Evolutionary conservation across 2,113 vertebrate species (phyloP), one percentile per base, ranked within the genome.

Genomic region (Embiotoca jacksoni): DNA sequence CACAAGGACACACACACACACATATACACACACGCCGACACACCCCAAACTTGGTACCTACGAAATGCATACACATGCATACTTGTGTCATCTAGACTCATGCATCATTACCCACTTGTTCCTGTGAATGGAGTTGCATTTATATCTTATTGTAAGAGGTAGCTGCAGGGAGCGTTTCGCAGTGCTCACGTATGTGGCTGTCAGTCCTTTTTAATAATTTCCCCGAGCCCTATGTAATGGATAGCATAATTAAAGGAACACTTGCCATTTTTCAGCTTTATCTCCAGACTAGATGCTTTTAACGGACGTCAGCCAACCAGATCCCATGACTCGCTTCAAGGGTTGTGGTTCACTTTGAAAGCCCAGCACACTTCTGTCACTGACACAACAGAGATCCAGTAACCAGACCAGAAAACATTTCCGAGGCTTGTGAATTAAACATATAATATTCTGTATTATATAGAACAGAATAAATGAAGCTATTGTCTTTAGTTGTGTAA

Each of bases 231-330:
- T 56, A 65, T 90, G 84, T 89, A 91, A 91, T 60, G 3, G 88
- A 91, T 89, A 90, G 83, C 79, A 65, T 89, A 90, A 83, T 91
- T 88, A 85, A 89, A 89, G 81, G 83, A 64, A 76, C 78, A 41
- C 72, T 60, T 63, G 46, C 72, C 73, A 84, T 88, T 85, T 90
- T 86, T 89, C 77, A 80, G 65, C 59, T 83, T 90, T 91, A 86
- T 92, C 88, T 91, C 82, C 72, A 81, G 82, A 86, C 72, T 46
- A 23, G 56, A 81, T 80, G 86, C 84, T 90, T 86, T 90, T 80
- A 87, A 68, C 30, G 7, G 66, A 75, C 60, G 55, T 75, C 31
- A 69, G 37, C 72, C 77, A 56, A 67, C 69, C 56, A 55, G 73
- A 76, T 82, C 41, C 71, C 61, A 49, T 76, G 37, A 63, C 53